Base-by-base conservation (phyloP, 2,113 vertebrate genomes). In the Entelurus aequoreus region DNA sequence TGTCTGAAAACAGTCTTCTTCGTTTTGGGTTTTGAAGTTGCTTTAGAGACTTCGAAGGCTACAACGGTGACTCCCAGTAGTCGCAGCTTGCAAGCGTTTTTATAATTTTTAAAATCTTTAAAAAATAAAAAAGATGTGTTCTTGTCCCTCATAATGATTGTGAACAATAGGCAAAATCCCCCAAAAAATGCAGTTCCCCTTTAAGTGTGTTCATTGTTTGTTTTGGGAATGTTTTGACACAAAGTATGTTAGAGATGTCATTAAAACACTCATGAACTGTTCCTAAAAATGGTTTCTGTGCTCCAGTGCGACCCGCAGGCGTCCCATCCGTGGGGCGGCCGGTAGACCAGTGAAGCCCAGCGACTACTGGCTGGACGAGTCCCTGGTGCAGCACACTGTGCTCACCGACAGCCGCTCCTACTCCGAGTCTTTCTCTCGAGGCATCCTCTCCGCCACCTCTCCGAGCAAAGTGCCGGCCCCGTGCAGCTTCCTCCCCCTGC, bases 241-340 rank as follows among this genome's bases (percentile, higher is more conserved):
- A 3, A 42, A 42, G 40, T 11, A 9, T 12, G 11, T 40, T 5
- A 40, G 5, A 53, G 5, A 3, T 53, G 28, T 35, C 14, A 5
- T 3, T 52, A 9, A 12, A 6, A n/a, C 13, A 28, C 2, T 28
- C 28, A 28, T 28, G 28, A 28, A 28, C 28, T 28, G 28, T 28
- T 28, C 28, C 4, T 28, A 28, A 28, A 28, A 28, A 2, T 28
- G 28, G 9, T 19, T 48, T 12, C 14, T 16, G 4, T 15, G 46
- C 47, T 36, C 6, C 81, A 98, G 96, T 77, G 96, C 93, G 44
- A 94, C 93, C 74, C 95, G 96, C 83, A 92, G 95, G 80, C 93
- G 89, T 81, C 95, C 95, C 10, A 98, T 98, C 80, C 91, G 92
- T 79, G 96, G 96, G 56, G 95, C 95, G 63, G 95, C 95, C 10